Evolutionary conservation across 92 coral and sea anemone species (phyloP), one percentile per base, ranked within the genome.

Genomic region (Heteractis magnifica): DNA sequence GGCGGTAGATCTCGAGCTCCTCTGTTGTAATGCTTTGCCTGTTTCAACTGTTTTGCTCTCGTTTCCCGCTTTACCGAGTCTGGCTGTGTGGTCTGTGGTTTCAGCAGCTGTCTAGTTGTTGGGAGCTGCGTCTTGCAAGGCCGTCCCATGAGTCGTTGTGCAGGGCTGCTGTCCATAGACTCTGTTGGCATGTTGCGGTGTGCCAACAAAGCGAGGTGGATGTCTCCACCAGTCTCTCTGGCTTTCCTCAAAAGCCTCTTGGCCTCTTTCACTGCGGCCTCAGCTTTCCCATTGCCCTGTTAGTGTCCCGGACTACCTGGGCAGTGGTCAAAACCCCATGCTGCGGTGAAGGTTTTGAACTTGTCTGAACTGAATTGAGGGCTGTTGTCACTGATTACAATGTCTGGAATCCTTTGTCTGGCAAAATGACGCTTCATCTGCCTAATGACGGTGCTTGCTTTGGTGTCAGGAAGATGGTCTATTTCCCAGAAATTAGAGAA

Each of bases 111-210:
- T 58, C 75, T 72, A 3, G 92, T 93, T 26, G 88, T 83, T 41
- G 90, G 89, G 8, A 93, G 93, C 34, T 10, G 89, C 23, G 87
- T 92, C 72, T 83, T 87, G 56, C 85, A 79, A 8, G 89, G 59
- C 64, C 84, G 52, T 8, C 90, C 90, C 52, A 83, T 76, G 19
- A 88, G 55, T 44, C 83, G 64, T 75, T 90, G 89, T 52, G 91
- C 89, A 12, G 92, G 94, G 64, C 97, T 93, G 70, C 81, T 51
- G 19, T 81, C 94, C 92, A 89, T 89, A 5, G 58, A 68, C 56
- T 86, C 89, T 58, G 97, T 84, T 14, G 85, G 94, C 3, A 90
- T 86, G 85, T 93, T 88, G 21, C 92, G 55, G n/a, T n/a, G 78
- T 11, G 85, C 92, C 55, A 90, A 59, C n/a, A 93, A 51, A 9